Evolutionary conservation across 2,797 vertebrate species (phyloP), one percentile per base, ranked within the genome.

Genomic region (Poecilia picta): DNA sequence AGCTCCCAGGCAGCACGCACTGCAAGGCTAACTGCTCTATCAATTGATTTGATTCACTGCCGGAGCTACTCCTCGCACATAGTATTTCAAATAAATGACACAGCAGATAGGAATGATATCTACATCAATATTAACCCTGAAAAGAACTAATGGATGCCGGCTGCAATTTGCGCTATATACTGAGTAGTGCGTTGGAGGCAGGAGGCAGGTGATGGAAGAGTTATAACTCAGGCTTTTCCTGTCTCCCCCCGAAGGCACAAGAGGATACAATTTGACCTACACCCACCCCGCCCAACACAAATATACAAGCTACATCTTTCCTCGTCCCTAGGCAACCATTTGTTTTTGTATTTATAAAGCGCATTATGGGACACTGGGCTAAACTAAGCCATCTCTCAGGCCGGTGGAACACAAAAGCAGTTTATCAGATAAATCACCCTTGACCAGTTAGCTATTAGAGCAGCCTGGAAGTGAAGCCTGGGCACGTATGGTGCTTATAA

Each of bases 11-110:
- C 97, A 95, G 96, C 94, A 95, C 88, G 80, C 93, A 94, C 96
- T 95, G 95, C 93, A 80, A 94, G 95, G 96, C 97, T 99, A 98
- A 98, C 97, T 97, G 97, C 97, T 98, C 97, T 97, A 98, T 99
- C 98, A 99, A 99, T 98, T 98, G 97, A 98, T 97, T 97, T 99
- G 98, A 99, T 99, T 99, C 98, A 99, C 97, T 96, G 96, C 96
- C 87, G 94, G 94, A 95, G 97, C 97, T 97, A 97, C 96, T 97
- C 96, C 95, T 96, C 95, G 93, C 97, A 97, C 97, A 97, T 96
- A 97, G 98, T 98, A 98, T 98, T 98, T 98, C 98, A 99, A 97
- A 98, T 96, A 98, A 98, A 98, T 98, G 97, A 97, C 97, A 96
- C 95, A 95, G 91, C 96, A 96, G 97, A 97, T 97, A 97, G 97